These are phyloP conservation scores for Polyommatus icarus DNA, from an alignment of 2,888 invertebrate species.

Conservation along the genomic window DNA sequence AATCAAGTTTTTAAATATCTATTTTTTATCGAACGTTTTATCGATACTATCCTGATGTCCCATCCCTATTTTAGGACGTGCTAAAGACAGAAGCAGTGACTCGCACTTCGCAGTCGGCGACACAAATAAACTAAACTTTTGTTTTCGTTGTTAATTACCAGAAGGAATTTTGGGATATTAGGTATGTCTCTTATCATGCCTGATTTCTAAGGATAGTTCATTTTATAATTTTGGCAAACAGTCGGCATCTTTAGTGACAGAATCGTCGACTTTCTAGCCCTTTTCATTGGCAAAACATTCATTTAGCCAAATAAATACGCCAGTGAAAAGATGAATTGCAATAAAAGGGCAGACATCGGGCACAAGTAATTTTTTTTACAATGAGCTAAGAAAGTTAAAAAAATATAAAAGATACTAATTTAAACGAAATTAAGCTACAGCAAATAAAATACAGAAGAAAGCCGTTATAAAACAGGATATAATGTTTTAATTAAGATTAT, in stretches of 20 bases:
- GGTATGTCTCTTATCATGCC: not conserved
- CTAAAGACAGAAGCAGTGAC: conserved; percentile 43
- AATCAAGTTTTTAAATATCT: no score
- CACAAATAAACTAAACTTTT: conserved; percentile 41
- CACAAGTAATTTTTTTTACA: no score
- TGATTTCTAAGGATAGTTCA: no score
- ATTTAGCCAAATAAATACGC: no score
- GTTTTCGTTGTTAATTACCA: conserved; percentile 35
- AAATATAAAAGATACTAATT: no score
- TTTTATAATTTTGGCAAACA: not conserved
- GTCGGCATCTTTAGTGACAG: not conserved
- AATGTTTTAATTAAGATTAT: not conserved
- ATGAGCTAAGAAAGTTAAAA: no score
- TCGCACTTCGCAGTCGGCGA: conserved; percentile 39
- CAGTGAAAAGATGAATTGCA: no score
- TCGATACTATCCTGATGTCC: conserved; percentile 34
- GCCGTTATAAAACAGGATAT: not conserved
- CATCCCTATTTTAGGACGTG: conserved; percentile 39
- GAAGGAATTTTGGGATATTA: not conserved
- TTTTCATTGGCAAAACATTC: no score
- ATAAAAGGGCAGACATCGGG: no score
- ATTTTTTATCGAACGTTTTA: conserved; percentile 10
- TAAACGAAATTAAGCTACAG: not conserved
- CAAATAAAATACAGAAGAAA: not conserved
- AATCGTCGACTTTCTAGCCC: not conserved